Conservation (phyloP, 2,113 vertebrate genomes). For the Strigops habroptila region DNA sequence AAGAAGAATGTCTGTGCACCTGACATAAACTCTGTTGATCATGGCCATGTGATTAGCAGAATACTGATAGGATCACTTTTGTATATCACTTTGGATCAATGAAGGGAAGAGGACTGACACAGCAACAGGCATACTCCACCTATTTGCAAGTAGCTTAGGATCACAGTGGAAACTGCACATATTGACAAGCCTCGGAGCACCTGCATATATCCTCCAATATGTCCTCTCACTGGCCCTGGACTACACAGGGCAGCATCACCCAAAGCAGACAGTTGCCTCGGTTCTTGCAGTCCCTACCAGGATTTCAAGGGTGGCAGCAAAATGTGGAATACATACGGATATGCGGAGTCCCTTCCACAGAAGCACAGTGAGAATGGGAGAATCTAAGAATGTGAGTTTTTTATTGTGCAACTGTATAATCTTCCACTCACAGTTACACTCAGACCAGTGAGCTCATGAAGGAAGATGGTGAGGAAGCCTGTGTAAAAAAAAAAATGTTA, state of each 20-base stretch:
- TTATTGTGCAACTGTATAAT: background rate
- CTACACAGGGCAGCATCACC: background rate
- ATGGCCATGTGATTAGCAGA: background rate
- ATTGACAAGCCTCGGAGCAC: background rate
- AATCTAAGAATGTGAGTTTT: background rate
- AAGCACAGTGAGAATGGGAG: background rate
- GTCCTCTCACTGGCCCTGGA: background rate
- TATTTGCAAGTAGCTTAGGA: background rate
- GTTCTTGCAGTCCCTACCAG: background rate
- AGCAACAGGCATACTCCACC: background rate
- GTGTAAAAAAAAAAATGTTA: background rate
- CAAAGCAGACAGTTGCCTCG: background rate
- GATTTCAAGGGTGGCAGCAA: background rate
- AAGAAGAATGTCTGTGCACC: background rate
- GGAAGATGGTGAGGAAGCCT: background rate
- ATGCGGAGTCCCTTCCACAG: background rate
- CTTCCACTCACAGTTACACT: background rate
- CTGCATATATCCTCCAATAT: fast-evolving
- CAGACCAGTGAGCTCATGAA: background rate
- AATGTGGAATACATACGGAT: background rate
- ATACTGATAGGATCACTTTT: background rate
- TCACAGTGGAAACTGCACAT: background rate
- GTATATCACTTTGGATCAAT: background rate
- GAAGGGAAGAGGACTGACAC: background rate
- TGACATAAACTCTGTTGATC: background rate